Evolutionary conservation across 2,113 vertebrate species (phyloP), one percentile per base, ranked within the genome.

Genomic region (Jaculus jaculus): DNA sequence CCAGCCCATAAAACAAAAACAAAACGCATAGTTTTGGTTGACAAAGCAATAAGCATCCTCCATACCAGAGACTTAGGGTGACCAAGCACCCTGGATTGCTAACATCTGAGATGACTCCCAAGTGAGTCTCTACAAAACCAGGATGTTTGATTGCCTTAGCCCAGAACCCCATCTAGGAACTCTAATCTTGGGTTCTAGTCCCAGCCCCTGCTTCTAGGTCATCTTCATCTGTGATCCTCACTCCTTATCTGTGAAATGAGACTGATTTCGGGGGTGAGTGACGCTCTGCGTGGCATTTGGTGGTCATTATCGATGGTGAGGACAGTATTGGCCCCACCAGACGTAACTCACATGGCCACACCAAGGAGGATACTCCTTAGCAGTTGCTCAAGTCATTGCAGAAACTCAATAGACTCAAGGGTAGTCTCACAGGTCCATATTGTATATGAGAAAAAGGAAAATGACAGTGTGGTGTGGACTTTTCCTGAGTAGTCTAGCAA

Each of bases 11-110:
- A 47, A 47, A 8, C 30, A 83, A n/a, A n/a, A n/a, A n/a, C n/a
- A n/a, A n/a, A n/a, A n/a, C n/a, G n/a, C n/a, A 54, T 34, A 80
- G 11, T 90, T 95, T 84, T 89, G 68, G 37, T 91, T 34, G 83
- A 83, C 26, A 66, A 66, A 92, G 63, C 20, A 69, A 61, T 54
- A 61, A 69, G 8, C 13, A 28, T 92, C 24, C 61, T 2, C 7
- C 60, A 34, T 26, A 60, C 54, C 78, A 68, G n/a, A 81, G 24
- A 16, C 28, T n/a, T 47, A 72, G 13, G 47, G 42, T 69, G 68
- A 69, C 17, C 73, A 71, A 16, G 0, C 34, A 42, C 15, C 65
- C 30, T 9, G 7, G n/a, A 7, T 73, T 65, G 37, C 20, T 21
- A 23, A 8, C 6, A 8, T n/a, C 77, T 66, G n/a, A 65, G 60